Conservation (phyloP, 2,797 vertebrate species). For the Chelonia mydas region DNA sequence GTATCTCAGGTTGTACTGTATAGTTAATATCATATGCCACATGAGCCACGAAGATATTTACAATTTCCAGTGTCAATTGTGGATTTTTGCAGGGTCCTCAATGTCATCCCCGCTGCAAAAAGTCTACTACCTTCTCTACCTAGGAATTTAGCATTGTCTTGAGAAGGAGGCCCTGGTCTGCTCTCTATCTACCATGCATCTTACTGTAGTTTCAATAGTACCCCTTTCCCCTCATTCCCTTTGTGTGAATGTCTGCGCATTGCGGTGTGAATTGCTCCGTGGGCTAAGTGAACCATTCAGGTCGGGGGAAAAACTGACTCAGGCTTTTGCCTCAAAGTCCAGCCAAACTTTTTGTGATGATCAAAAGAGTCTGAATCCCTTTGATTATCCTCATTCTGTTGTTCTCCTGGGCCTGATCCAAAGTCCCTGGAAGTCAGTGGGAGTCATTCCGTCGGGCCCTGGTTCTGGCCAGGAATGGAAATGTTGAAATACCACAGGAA, state of each 20-base stretch:
- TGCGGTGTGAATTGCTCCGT: not conserved
- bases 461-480: not conserved
- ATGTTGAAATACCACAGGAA: conserved; percentile 32
- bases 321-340: accelerated
- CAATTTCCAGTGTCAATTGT: not conserved
- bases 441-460: accelerated
- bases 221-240: not conserved
- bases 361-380: not conserved
- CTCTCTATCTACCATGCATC: not conserved
- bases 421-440: accelerated
- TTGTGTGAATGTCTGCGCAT: not conserved
- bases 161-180: not conserved
- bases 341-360: accelerated
- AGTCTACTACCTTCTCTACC: not conserved
- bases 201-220: not conserved
- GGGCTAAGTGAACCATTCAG: not conserved
- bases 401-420: not conserved
- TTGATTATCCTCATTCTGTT: not conserved
- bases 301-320: not conserved
- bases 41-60: not conserved
- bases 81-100: not conserved
- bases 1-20: no score
- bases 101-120: not conserved
- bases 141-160: not conserved
- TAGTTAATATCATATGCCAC: not conserved